A percentile compares a stretch with the other conserved stretches of the same genome.
Evolutionary conservation across 2,113 vertebrate species (phyloP).

Genomic region (Paraplagusia blochii): DNA sequence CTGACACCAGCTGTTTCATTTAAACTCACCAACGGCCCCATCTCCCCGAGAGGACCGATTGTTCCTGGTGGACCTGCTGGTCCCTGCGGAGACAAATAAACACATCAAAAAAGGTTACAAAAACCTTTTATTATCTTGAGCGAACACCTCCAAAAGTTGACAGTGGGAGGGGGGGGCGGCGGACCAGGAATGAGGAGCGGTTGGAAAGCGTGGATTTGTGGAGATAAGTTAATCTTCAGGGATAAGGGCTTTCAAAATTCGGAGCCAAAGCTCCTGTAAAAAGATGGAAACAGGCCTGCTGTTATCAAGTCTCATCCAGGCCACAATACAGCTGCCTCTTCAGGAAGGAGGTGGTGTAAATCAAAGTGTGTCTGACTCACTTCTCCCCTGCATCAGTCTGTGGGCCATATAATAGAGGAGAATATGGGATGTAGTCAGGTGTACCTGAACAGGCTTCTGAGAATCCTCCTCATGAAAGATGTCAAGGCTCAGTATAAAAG

Average conservation of each 20-base stretch:
- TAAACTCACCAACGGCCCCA: constrained; percentile 82
- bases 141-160: constrained; percentile 33
- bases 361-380: constrained; percentile 45
- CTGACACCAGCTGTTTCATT: constrained; percentile 15
- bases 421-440: constrained; percentile 28
- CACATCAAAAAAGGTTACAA: constrained; percentile 30
- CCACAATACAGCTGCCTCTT: constrained; percentile 49
- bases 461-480: constrained; percentile 16
- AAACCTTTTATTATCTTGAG: constrained; percentile 15
- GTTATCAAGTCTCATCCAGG: constrained; percentile 35
- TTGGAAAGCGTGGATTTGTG: constrained; percentile 40
- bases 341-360: constrained; percentile 50
- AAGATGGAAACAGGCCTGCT: constrained; percentile 37
- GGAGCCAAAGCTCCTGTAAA: constrained; percentile 41
- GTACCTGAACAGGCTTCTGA: constrained; percentile 29
- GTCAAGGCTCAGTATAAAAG: too few relatives aligned
- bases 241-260: constrained; percentile 33
- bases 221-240: constrained; percentile 49
- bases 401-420: constrained; percentile 26
- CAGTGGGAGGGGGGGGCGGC: constrained; percentile 16
- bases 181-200: constrained; percentile 19
- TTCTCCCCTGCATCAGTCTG: constrained; percentile 35
- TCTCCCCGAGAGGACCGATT: constrained; percentile 83
- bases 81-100: constrained; percentile 77
- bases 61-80: constrained; percentile 82